Base-by-base conservation (phyloP, 64 coral and sea anemone species). In the Actinia equina region DNA sequence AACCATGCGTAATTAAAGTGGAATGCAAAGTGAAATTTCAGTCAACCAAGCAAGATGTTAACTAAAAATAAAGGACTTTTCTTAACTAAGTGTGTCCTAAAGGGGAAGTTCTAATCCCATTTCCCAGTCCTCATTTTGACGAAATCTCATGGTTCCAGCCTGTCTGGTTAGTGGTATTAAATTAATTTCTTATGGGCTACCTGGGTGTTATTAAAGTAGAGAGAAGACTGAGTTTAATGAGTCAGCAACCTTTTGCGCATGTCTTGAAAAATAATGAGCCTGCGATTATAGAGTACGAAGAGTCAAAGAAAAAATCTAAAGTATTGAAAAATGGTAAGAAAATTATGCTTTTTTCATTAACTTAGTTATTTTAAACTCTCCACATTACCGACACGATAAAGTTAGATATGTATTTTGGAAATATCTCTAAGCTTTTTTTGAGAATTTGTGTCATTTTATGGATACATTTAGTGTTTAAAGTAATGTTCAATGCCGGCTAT, bases 221-320 rank as follows among this genome's bases (percentile, higher is more conserved):
- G 23, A 74, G 26, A 37, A 37, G 78, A 81, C 44, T 81, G 78
- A 37, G 43, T 52, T 23, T 17, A 22, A 18, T 81, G 78, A 81
- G 78, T 81, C 78, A 81, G 78, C 78, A 81, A 20, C 20, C n/a
- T 81, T 81, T 17, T 81, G 78, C 78, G 78, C 78, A 81, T 81
- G 78, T 52, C 18, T 49, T 49, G 19, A 11, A 46, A 19, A 20
- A 11, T 9, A 49, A 20, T 49, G 49, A 81, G 78, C 78, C 69
- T 74, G 69, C 78, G 78, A 52, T 81, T 19, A 17, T 81, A 44
- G 17, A 23, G 62, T 65, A 65, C 62, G 13, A 79, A 79, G 25
- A 41, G 54, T 56, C 54, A 56, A 56, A 56, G 54, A 81, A 49
- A 81, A 49, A 81, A 15, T 20, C 19, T 49, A 52, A 49, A 20